These are phyloP conservation scores for Hippolais icterina DNA, from an alignment of 2,113 vertebrate genomes.

Conservation along the genomic window DNA sequence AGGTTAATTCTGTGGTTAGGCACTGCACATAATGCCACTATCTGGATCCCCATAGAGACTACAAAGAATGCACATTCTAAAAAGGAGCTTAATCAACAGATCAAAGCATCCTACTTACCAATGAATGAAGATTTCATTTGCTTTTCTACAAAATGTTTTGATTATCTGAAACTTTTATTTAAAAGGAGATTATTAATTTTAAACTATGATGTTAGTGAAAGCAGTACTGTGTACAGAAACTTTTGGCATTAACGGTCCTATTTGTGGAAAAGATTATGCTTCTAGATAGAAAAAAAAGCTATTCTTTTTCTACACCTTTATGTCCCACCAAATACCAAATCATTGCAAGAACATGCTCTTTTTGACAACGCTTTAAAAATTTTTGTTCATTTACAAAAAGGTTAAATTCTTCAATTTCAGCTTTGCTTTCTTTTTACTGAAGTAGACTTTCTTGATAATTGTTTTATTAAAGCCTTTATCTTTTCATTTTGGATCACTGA, in stretches of 20 bases:
- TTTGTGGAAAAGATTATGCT: background rate
- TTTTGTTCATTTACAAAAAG: background rate
- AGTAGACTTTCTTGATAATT: background rate
- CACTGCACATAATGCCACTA: background rate
- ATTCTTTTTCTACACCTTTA: background rate
- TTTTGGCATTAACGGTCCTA: background rate
- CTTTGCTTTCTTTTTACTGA: background rate
- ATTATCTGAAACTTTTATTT: background rate
- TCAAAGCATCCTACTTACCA: background rate
- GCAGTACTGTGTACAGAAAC: background rate
- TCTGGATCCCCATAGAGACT: background rate
- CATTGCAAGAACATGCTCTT: background rate
- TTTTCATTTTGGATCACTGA: background rate
- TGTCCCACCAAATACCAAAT: background rate
- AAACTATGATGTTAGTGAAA: background rate
- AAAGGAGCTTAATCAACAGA: background rate
- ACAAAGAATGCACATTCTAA: background rate
- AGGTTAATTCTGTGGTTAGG: slow-evolving; percentile 31
- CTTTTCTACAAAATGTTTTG: background rate
- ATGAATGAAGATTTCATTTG: background rate
- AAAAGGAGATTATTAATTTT: background rate
- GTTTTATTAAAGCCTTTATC: background rate
- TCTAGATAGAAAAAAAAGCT: background rate
- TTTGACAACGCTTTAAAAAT: background rate
- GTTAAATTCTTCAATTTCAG: background rate